Percentiles rank a stretch among this genome's conserved stretches.
phyloP scores from a whole-genome alignment of 2,113 vertebrate species.

The Poecilia latipinna region DNA sequence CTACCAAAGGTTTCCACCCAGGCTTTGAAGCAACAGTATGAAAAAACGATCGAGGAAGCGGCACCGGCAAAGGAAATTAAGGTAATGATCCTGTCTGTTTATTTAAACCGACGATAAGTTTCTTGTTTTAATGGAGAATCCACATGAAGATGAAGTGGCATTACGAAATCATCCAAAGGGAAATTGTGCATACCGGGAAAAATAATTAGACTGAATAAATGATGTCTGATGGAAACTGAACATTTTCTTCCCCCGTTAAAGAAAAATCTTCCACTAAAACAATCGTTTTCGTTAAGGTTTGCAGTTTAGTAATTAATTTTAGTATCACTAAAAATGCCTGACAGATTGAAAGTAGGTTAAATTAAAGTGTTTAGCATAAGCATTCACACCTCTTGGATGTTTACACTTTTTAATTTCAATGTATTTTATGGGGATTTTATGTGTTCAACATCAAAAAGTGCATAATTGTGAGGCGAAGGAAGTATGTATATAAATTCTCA shows the following conservation, averaged over 20 bases:
- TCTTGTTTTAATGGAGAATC: constrained; percentile 15
- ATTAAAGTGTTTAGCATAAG: neutral
- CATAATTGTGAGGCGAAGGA: too few relatives aligned
- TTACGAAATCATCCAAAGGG: constrained; percentile 45
- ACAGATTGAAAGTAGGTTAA: neutral
- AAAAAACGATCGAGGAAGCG: constrained; percentile 84
- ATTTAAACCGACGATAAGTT: constrained; percentile 34
- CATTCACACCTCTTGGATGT: too few relatives aligned
- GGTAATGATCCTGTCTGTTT: constrained; percentile 80
- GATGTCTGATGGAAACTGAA: constrained; percentile 1
- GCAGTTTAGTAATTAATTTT: neutral
- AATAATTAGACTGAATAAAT: constrained; percentile 49
- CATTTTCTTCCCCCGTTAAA: constrained; percentile 4
- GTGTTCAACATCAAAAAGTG: neutral
- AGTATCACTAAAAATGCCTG: neutral
- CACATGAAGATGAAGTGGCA: constrained; percentile 27
- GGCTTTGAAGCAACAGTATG: constrained; percentile 93
- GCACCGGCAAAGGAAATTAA: constrained; percentile 87
- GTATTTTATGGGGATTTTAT: neutral
- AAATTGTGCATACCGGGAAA: constrained; percentile 26
- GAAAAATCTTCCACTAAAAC: neutral
- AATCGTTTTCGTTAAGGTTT: constrained; percentile 2
- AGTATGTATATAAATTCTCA: too few relatives aligned
- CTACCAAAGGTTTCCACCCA: constrained; percentile 88
- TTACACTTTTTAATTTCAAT: neutral